A percentile compares a stretch with the other conserved stretches of the same genome.
Evolutionary conservation across 2,113 vertebrate genomes (phyloP).

Genomic region (Proteles cristata): DNA sequence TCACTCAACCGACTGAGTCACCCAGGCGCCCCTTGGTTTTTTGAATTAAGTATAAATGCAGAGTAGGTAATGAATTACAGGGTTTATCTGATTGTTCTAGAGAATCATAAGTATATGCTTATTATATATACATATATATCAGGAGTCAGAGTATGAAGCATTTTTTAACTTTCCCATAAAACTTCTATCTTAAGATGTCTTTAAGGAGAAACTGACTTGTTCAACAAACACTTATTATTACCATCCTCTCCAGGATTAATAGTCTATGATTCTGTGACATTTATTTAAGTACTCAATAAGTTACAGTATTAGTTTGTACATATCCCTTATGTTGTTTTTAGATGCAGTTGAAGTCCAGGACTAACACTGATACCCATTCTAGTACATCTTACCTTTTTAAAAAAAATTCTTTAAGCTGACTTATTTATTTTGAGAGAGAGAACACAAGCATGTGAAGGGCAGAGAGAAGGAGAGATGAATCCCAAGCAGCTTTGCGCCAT

Average conservation of each 20-base stretch:
- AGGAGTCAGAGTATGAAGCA: neutral
- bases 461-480: no score
- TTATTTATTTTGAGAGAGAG: no score
- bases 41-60: conserved; percentile 4
- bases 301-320: neutral
- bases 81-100: neutral
- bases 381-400: conserved; percentile 36
- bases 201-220: conserved; percentile 7
- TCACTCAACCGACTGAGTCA: no score
- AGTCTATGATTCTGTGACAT: conserved; percentile 35
- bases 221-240: neutral
- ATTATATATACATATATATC: neutral
- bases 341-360: neutral
- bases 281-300: neutral
- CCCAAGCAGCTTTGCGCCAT: no score
- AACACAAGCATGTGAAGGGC: no score
- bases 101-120: neutral
- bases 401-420: neutral
- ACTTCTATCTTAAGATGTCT: conserved; percentile 11
- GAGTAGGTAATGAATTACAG: neutral
- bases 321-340: neutral
- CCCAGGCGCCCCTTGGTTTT: neutral
- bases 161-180: neutral
- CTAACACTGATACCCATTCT: neutral
- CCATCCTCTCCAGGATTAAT: neutral